Evolutionary conservation across 2,797 vertebrate species (phyloP).

Genomic region (Myotis findleyi): DNA sequence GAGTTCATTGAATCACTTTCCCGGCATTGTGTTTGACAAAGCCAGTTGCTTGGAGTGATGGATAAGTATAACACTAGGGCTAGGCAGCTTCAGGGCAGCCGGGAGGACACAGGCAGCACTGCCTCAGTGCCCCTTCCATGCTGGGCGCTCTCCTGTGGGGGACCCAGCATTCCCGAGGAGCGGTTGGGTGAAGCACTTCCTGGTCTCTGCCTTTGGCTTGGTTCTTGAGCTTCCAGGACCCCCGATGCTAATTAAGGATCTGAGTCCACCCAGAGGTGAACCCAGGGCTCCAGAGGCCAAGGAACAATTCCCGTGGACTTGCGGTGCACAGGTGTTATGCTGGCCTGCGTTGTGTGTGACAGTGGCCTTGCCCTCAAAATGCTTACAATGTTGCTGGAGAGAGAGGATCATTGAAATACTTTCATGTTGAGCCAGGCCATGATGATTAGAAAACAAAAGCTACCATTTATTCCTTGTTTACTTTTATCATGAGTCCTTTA

Average conservation of each 20-base stretch:
- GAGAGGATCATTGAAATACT: no score
- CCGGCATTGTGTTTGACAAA: conserved; percentile 3
- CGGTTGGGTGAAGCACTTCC: not conserved
- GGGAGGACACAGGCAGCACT: not conserved
- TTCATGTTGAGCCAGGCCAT: not conserved
- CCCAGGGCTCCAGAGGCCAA: not conserved
- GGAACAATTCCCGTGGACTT: no score
- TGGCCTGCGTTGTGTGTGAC: fast-evolving
- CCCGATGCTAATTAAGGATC: not conserved
- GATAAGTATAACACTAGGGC: not conserved
- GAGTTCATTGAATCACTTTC: conserved; percentile 27
- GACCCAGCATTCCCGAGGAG: not conserved
- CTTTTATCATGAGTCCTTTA: not conserved
- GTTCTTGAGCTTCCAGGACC: not conserved
- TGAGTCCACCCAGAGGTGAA: no score
- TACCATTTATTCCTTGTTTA: not conserved
- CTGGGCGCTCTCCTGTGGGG: fast-evolving
- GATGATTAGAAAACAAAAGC: not conserved
- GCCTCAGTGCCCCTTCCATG: not conserved
- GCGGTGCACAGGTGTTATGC: not conserved
- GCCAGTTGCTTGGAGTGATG: not conserved
- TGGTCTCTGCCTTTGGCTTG: not conserved
- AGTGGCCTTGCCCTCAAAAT: not conserved
- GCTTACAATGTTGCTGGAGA: not conserved
- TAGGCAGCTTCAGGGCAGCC: not conserved